Base-by-base conservation (phyloP, 1,140 invertebrate genomes). In the Callitettix versicolor region DNA sequence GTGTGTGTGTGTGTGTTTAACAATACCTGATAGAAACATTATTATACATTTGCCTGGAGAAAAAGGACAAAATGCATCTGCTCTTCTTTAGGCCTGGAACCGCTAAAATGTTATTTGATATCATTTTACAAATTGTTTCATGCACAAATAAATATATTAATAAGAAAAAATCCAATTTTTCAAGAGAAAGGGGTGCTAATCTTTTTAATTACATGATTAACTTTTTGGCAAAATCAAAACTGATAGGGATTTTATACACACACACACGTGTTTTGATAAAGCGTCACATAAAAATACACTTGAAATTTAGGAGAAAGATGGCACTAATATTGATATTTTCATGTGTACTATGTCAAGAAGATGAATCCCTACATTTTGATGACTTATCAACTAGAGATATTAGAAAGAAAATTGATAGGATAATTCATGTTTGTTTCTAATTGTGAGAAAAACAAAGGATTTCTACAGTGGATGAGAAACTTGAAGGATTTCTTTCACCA, bases 201-300 rank as follows among this genome's bases (percentile, higher is more conserved):
- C n/a, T n/a, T n/a, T n/a, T n/a, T 43, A 56, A 53, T 11, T 62
- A 60, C 57, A 38, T 53, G 20, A 74, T 69, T 41, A 68, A 62
- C 56, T 53, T 65, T 30, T 53, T 56, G 50, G 74, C 76, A 70
- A 65, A 76, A 51, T 73, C 70, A 68, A 71, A 69, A 51, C 57
- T 76, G 30, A 68, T 78, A 60, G 74, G 73, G 26, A 65, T 76
- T 55, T 60, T 76, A 41, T 76, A 76, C 61, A 63, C 73, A n/a
- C n/a, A n/a, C n/a, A n/a, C 30, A 66, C 68, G 57, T 72, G 75
- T 2, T 67, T 73, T 57, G 65, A 69, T 58, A 68, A 71, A 54
- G 63, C 69, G 22, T 69, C 65, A 52, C 68, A 70, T 67, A 65
- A 70, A 49, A 71, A 73, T 62, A 63, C 66, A 14, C 63, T 62